Evolutionary conservation across 2,113 vertebrate genomes (phyloP).

Genomic region (Madoqua kirkii): DNA sequence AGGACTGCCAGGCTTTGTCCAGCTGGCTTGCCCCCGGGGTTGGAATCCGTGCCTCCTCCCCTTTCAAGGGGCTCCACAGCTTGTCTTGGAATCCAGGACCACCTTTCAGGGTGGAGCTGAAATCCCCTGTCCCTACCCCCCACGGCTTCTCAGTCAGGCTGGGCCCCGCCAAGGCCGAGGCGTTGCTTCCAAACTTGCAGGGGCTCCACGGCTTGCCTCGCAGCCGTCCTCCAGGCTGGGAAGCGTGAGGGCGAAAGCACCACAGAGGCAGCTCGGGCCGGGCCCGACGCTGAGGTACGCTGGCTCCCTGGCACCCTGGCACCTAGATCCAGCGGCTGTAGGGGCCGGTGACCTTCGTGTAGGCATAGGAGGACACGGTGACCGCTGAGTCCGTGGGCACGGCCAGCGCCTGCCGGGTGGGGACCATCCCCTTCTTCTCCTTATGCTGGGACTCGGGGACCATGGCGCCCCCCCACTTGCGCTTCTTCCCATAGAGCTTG

Average conservation of each 20-base stretch:
- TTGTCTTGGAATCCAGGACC: conserved; percentile 74
- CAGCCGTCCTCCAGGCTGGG: conserved; percentile 55
- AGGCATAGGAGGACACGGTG: conserved; percentile 96
- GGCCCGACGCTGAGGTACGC: conserved; percentile 25
- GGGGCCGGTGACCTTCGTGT: conserved; percentile 96
- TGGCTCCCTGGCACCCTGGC: conserved; percentile 62
- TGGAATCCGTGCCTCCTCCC: conserved; percentile 84
- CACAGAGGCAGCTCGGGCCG: no score
- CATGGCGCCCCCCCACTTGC: conserved; percentile 89
- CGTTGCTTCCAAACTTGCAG: conserved; percentile 75
- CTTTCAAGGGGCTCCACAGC: conserved; percentile 82
- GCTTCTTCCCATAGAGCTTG: conserved; percentile 93
- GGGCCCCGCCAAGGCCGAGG: conserved; percentile 70
- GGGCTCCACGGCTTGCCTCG: conserved; percentile 79
- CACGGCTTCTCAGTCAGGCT: conserved; percentile 74
- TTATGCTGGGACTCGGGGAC: conserved; percentile 78
- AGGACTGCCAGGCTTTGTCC: conserved; percentile 91
- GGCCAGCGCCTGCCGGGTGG: conserved; percentile 90
- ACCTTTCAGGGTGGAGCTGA: conserved; percentile 81
- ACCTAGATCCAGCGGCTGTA: conserved; percentile 94
- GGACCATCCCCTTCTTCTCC: conserved; percentile 84
- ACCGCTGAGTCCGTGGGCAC: conserved; percentile 91
- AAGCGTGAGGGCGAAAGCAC: conserved; percentile 75
- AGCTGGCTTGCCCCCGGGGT: conserved; percentile 83
- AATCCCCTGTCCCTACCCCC: conserved; percentile 80